Base-by-base conservation (phyloP, 2,113 vertebrate genomes). In the Stictonetta naevosa region DNA sequence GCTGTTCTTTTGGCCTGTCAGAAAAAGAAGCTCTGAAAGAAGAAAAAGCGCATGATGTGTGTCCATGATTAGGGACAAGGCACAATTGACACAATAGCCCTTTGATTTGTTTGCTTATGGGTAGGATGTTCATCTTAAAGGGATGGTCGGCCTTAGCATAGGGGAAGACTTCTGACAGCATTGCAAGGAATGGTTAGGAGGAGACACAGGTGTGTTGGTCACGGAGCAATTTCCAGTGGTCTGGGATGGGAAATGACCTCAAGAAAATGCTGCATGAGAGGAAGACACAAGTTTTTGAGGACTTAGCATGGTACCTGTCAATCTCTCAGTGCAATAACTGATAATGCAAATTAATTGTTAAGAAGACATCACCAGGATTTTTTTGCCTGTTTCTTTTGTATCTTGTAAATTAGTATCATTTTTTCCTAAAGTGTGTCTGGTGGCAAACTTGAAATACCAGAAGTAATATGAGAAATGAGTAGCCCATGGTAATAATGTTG, bases 11-110 rank as follows among this genome's bases (percentile, higher is more conserved):
- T 8, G 21, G 4, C 11, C n/a, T 66, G 10, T 67, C 10, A 58
- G 26, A 22, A 81, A n/a, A 72, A 64, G 42, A 6, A 69, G 11
- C 2, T 91, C 56, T 84, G 74, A 46, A 74, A 64, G 36, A 87
- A 84, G 22, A 1, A 48, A 40, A 48, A 74, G 14, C 25, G 20
- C 26, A 14, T 0, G 1, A 25, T 20, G 3, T 44, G 9, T 48
- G 13, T 33, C 40, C 0, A 0, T 52, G 5, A 69, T 23, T 78
- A 60, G 23, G 26, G 33, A 44, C 10, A 7, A 18, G 34, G 18
- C 12, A 34, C 29, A 21, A 36, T 22, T 90, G 72, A 42, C 6
- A 22, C 9, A 62, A 16, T 2, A 83, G 16, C 8, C 38, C 36
- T 52, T 64, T 48, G 34, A 15, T 86, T 64, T 86, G 4, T 56